Evolutionary conservation across 2,888 invertebrate species (phyloP), one percentile per base, ranked within the genome.

Genomic region (Diaphora mendica): DNA sequence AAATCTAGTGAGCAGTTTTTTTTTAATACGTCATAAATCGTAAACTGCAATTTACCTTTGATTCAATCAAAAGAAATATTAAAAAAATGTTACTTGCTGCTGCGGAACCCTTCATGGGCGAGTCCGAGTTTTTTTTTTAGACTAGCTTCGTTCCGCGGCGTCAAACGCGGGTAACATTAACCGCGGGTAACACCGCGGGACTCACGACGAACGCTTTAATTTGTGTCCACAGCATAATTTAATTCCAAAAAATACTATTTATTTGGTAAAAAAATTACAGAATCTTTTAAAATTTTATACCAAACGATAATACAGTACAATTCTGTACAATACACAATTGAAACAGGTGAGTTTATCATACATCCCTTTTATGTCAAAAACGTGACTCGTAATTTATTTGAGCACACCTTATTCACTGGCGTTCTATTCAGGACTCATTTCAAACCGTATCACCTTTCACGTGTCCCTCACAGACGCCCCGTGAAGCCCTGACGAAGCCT

Each of bases 381-480:
- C 62, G 70, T 62, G 62, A 70, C 62, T 42, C 26, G 48, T 67
- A 33, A 55, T 68, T 55, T 51, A 55, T 51, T 35, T 68, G 55
- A 13, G 48, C 30, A 23, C 55, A 62, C 42, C 30, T 70, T 62
- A 70, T 70, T 70, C 70, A 70, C 35, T 5, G 42, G 33, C 17
- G 33, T 59, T 48, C 73, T 44, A 73, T 74, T 74, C 73, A 70
- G 44, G 42, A 33, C 33, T 44, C 55, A 39, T 70, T 67, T 59
- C 42, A 70, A 51, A 62, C 55, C 51, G 70, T 70, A 48, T 70
- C 59, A 35, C 66, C 55, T 68, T 59, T 74, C 73, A 70, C 44
- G 35, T 59, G 59, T 51, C 15, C 30, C 33, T 48, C 64, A 55
- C 55, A 55, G 35, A 39, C 17, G 30, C 72, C 11, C 35, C 48